phyloP scores from a whole-genome alignment of 2,888 invertebrate genomes.

The Torymus auratus region DNA sequence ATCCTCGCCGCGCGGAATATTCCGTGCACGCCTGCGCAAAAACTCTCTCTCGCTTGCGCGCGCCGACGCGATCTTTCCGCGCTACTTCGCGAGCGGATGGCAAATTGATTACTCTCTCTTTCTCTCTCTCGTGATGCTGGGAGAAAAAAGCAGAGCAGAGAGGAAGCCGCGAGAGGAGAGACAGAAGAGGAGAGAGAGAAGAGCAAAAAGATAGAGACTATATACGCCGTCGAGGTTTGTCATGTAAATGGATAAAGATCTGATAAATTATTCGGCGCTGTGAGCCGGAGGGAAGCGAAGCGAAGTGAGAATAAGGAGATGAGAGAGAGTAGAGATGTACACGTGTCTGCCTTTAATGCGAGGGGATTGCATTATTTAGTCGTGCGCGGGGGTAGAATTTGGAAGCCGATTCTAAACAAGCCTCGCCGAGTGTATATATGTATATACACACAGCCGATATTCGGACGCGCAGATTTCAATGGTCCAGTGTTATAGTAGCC shows the following conservation, averaged over 20 bases:
- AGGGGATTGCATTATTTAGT: slow-evolving; percentile 13
- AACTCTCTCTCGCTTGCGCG: too few species aligned
- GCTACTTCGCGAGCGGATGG: slow-evolving; percentile 48
- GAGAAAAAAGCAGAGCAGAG: not conserved
- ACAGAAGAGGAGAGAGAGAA: slow-evolving; percentile 9
- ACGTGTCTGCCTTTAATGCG: not conserved
- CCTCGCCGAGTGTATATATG: too few species aligned
- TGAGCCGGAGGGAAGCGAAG: not conserved
- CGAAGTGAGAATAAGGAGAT: slow-evolving; percentile 21
- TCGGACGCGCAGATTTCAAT: too few species aligned
- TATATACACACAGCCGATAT: too few species aligned
- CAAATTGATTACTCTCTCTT: slow-evolving; percentile 49
- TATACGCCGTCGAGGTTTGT: slow-evolving; percentile 66
- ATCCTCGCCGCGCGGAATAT: slow-evolving; percentile 13
- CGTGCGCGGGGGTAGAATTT: not conserved
- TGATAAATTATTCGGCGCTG: slow-evolving; percentile 66
- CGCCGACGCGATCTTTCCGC: slow-evolving; percentile 40
- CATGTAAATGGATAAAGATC: slow-evolving; percentile 69
- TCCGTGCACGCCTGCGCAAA: not conserved
- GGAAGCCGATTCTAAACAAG: too few species aligned
- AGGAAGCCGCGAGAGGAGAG: not conserved
- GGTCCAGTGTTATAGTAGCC: too few species aligned
- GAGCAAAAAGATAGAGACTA: slow-evolving; percentile 46
- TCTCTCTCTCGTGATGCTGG: not conserved
- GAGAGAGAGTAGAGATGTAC: slow-evolving; percentile 7